Evolutionary conservation across 2,113 vertebrate species (phyloP).

Genomic region (Mola mola): DNA sequence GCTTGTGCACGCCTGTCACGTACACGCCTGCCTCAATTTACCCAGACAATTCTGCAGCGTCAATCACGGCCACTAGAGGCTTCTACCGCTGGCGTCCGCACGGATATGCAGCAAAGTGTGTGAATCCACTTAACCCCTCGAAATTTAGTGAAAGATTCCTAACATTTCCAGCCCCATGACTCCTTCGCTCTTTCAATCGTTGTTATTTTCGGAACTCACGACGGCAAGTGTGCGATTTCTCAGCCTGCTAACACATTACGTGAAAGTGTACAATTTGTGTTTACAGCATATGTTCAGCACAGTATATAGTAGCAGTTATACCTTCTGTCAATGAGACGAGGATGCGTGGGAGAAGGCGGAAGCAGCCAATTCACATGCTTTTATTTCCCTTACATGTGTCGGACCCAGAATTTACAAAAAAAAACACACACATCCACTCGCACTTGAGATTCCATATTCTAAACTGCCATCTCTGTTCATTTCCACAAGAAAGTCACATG

Average conservation of each 20-base stretch:
- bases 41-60: constrained; percentile 18
- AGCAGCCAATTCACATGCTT: background rate
- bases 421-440: background rate
- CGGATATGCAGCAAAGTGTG: background rate
- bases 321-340: constrained; percentile 42
- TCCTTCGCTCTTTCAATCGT: background rate
- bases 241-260: constrained; percentile 48
- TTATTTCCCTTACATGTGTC: constrained; percentile 4
- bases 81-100: constrained; percentile 12
- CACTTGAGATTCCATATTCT: constrained; percentile 6
- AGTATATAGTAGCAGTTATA: constrained; percentile 21
- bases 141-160: constrained; percentile 28
- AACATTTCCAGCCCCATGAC: background rate
- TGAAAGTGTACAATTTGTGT: constrained; percentile 45
- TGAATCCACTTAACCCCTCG: constrained; percentile 30
- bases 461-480: constrained; percentile 15
- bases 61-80: constrained; percentile 45
- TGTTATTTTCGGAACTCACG: constrained; percentile 21
- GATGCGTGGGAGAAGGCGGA: constrained; percentile 1
- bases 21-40: background rate
- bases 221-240: constrained; percentile 11
- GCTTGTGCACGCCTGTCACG: constrained; percentile 6
- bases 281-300: constrained; percentile 51
- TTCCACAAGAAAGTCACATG: too few species aligned
- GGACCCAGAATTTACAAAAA: background rate